These are phyloP conservation scores for Ficedula albicollis DNA, from an alignment of 2,797 vertebrate species.

Conservation along the genomic window DNA sequence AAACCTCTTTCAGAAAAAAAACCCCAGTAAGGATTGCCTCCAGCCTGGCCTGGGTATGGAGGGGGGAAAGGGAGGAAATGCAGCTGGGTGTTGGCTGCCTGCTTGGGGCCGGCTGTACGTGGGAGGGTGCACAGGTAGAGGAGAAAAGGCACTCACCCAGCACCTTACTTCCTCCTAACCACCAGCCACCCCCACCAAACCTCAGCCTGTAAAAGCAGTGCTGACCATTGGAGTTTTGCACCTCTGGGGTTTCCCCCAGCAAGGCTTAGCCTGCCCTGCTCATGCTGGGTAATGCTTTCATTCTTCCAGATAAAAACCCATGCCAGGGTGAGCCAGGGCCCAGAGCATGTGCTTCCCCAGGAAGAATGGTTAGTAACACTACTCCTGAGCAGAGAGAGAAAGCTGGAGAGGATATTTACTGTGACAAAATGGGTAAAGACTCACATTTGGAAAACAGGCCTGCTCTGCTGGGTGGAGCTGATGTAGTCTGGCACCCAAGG, in stretches of 20 bases:
- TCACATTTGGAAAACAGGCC: background rate
- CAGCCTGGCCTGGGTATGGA: background rate
- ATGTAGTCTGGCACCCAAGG: background rate
- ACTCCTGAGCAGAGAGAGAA: background rate
- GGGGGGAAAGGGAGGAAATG: accelerated
- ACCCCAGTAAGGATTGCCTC: background rate
- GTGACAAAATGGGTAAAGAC: background rate
- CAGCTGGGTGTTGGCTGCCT: accelerated
- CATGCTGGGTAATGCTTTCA: background rate
- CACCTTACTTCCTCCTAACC: background rate
- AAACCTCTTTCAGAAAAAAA: background rate
- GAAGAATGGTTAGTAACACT: background rate
- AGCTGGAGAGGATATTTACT: background rate
- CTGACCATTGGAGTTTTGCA: background rate
- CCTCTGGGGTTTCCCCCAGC: background rate
- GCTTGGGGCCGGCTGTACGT: accelerated
- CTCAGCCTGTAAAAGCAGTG: background rate
- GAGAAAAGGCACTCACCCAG: accelerated
- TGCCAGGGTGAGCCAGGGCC: background rate
- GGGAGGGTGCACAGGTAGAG: background rate
- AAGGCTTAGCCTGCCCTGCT: background rate
- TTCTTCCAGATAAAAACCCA: background rate
- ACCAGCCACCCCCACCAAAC: background rate
- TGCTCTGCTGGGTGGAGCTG: background rate
- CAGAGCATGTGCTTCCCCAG: accelerated